phyloP scores from a whole-genome alignment of 2,113 vertebrate genomes.

The Apaloderma vittatum region DNA sequence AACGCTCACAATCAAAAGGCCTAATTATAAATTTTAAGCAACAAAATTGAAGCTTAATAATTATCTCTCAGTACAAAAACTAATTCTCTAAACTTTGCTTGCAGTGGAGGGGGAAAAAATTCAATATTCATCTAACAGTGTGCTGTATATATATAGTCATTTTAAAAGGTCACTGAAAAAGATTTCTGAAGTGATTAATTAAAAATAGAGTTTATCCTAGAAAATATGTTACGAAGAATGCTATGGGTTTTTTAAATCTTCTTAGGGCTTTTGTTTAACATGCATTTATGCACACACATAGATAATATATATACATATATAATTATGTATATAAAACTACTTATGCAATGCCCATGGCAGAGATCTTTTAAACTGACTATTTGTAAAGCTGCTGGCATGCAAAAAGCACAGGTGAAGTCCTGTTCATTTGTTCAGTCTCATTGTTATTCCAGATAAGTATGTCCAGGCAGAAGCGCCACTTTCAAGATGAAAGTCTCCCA shows the following conservation, averaged over 20 bases:
- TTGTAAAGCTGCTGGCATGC: slow-evolving; percentile 11
- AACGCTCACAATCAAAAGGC: background rate
- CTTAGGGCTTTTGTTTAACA: slow-evolving; percentile 25
- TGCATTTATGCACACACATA: background rate
- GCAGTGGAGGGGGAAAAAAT: slow-evolving; percentile 27
- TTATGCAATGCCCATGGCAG: slow-evolving; percentile 36
- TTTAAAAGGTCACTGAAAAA: slow-evolving; percentile 48
- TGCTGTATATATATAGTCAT: slow-evolving; percentile 44
- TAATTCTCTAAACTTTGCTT: slow-evolving; percentile 25
- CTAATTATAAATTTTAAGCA: slow-evolving; percentile 32
- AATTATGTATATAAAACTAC: slow-evolving; percentile 45
- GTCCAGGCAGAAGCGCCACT: background rate
- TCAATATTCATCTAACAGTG: slow-evolving; percentile 1
- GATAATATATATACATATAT: slow-evolving; percentile 43
- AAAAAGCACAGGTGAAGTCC: background rate
- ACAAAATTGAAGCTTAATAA: slow-evolving; percentile 6
- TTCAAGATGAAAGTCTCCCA: background rate
- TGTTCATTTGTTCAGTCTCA: background rate
- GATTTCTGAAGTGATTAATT: slow-evolving; percentile 27
- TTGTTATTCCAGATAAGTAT: background rate
- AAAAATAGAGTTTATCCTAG: slow-evolving; percentile 29
- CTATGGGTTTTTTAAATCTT: slow-evolving; percentile 20
- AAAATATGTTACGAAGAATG: background rate
- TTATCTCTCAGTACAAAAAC: background rate
- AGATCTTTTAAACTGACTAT: slow-evolving; percentile 62